phyloP scores from a whole-genome alignment of 2,113 vertebrate genomes.

The Pseudopodoces humilis region DNA sequence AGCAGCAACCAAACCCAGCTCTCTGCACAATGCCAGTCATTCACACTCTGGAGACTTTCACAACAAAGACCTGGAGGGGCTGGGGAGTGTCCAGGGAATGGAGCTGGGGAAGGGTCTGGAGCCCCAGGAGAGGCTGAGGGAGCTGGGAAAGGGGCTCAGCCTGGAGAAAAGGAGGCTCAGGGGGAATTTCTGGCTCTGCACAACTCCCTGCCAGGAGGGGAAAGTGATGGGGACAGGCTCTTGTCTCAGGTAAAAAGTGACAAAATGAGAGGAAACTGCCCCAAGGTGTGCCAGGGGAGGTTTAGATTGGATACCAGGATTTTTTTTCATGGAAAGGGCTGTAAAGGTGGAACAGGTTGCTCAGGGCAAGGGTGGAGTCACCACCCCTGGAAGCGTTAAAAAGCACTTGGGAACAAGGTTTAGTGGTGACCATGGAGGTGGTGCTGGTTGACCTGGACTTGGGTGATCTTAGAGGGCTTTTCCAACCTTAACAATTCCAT shows the following conservation, averaged over 20 bases:
- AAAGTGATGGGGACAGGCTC: fast-evolving
- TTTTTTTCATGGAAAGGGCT: background rate
- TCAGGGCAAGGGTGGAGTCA: background rate
- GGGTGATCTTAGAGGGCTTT: background rate
- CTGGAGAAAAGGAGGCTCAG: background rate
- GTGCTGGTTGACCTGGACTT: background rate
- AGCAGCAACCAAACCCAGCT: background rate
- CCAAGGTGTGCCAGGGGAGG: background rate
- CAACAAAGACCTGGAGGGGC: background rate
- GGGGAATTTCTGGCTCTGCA: background rate
- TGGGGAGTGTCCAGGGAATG: background rate
- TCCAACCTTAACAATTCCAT: background rate
- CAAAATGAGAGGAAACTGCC: background rate
- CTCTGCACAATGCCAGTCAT: background rate
- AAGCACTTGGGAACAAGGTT: background rate
- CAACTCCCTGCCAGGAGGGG: background rate
- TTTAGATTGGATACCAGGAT: background rate
- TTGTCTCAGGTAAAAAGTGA: background rate
- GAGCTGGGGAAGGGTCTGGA: background rate
- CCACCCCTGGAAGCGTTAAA: background rate
- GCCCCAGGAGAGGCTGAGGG: fast-evolving
- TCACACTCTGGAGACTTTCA: background rate
- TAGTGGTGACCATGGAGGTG: background rate
- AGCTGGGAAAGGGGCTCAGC: background rate
- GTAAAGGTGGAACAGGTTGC: background rate